These are phyloP conservation scores for Sebastiscus tertius DNA, from an alignment of 2,797 vertebrate genomes.

Conservation along the genomic window DNA sequence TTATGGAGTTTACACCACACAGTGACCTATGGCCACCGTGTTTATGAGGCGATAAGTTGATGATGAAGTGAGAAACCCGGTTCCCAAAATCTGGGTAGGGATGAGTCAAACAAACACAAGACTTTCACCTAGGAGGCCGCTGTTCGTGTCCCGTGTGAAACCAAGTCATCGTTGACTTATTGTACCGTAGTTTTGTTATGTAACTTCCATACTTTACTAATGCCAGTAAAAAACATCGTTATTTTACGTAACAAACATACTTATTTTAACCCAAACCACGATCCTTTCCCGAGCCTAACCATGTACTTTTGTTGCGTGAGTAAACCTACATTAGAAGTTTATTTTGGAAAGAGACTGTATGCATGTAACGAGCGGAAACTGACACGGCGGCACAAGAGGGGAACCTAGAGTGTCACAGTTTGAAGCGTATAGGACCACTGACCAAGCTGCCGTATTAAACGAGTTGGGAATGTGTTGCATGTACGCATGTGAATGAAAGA, in stretches of 20 bases:
- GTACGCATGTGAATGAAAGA: background rate
- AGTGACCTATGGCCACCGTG: background rate
- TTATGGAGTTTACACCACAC: background rate
- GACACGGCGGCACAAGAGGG: fast-evolving
- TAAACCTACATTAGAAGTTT: background rate
- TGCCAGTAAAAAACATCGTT: background rate
- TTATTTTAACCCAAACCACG: background rate
- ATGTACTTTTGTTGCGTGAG: background rate
- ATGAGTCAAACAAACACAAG: background rate
- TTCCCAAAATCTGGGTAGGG: background rate
- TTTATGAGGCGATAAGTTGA: background rate
- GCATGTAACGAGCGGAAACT: background rate
- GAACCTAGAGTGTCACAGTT: background rate
- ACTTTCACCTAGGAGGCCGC: background rate
- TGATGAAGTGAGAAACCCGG: background rate
- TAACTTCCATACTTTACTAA: too few species aligned
- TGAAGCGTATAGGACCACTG: background rate
- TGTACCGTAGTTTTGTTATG: too few species aligned
- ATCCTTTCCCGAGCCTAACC: background rate
- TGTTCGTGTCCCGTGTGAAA: background rate
- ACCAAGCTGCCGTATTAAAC: background rate
- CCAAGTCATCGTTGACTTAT: too few species aligned
- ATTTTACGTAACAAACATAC: background rate
- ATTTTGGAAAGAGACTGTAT: background rate
- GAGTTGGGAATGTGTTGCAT: background rate